Base-by-base conservation (phyloP, 2,797 vertebrate genomes). In the Otus scops region DNA sequence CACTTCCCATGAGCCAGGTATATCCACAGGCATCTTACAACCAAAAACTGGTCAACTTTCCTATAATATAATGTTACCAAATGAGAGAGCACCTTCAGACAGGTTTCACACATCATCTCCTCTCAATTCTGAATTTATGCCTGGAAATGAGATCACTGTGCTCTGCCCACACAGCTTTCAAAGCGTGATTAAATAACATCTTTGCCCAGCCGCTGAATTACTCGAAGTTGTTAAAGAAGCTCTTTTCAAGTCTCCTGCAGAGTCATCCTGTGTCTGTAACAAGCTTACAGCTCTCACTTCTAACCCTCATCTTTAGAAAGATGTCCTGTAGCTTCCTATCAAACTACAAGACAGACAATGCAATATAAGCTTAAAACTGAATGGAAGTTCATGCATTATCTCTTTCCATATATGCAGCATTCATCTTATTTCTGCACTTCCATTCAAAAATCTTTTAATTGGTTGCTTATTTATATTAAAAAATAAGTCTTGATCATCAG, bases 121-220 rank as follows among this genome's bases (percentile, higher is more conserved):
- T 89, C 45, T 81, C 75, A 79, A 48, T 80, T 86, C 51, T 71
- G 54, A 81, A 78, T 89, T 91, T 91, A 57, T n/a, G 79, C 53
- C 32, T 85, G 13, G 63, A 65, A 89, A 85, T 65, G 56, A 79
- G 54, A 94, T 77, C 43, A 51, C 50, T 53, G 51, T 61, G 54
- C 32, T 88, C 65, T 79, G 61, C 61, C 53, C 75, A 89, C 18
- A 86, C 21, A 86, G 7, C 69, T 97, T 97, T 70, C 56, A 88
- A 90, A 90, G 93, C 4, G 7, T 30, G 16, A 92, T 96, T 89
- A 96, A 95, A 91, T 75, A 30, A 73, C 36, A 78, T 87, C 60
- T 43, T 71, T 67, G 34, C 38, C 48, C 39, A 83, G 38, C 56
- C 76, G 83, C 43, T 93, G 61, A 92, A 87, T 87, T 94, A 92